These are phyloP conservation scores for Drosophila kikkawai DNA, from an alignment of 1,140 invertebrate genomes.

Conservation along the genomic window DNA sequence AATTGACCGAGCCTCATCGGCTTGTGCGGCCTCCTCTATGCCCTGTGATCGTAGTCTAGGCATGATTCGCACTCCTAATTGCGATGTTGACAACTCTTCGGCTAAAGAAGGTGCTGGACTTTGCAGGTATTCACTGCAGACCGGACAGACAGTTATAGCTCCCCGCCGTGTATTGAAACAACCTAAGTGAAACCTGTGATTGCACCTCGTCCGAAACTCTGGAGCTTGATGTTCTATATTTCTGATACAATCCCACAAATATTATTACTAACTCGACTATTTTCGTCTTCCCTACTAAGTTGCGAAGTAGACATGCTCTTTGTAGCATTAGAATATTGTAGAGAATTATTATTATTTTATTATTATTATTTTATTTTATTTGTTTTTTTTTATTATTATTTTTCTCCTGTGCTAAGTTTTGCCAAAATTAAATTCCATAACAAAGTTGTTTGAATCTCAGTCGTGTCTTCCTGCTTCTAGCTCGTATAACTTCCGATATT, in stretches of 20 bases:
- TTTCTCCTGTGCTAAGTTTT: too few species aligned
- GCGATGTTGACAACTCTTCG: background rate
- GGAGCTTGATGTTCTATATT: too few species aligned
- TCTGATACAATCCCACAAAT: background rate
- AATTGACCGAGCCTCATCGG: background rate
- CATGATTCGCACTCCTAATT: background rate
- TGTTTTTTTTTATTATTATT: too few species aligned
- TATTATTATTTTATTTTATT: too few species aligned
- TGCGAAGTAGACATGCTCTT: background rate
- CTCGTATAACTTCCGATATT: too few species aligned
- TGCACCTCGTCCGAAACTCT: background rate
- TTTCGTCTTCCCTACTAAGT: background rate
- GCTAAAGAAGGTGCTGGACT: background rate
- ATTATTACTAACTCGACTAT: background rate
- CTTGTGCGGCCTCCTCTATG: background rate
- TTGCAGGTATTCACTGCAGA: background rate
- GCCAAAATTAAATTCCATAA: too few species aligned
- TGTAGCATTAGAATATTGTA: background rate
- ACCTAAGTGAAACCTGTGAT: background rate
- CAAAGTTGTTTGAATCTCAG: too few species aligned
- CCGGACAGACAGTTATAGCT: background rate
- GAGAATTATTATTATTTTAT: too few species aligned
- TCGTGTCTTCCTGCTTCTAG: too few species aligned
- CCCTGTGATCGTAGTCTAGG: slow-evolving; percentile 1
- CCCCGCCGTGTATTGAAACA: background rate